Evolutionary conservation across 1,140 invertebrate species (phyloP).

Genomic region (Acromyrmex heyeri): DNA sequence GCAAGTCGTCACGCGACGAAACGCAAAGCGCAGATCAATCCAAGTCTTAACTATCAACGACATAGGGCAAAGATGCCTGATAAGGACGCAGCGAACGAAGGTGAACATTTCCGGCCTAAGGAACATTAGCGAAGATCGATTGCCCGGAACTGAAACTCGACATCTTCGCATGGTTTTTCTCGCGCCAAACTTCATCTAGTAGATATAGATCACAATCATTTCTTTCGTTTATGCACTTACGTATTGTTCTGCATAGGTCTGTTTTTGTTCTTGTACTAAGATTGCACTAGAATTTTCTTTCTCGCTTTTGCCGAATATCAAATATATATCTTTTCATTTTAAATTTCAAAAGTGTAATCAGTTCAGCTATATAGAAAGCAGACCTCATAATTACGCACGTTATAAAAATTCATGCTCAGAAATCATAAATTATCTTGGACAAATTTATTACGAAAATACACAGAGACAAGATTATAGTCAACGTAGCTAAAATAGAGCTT

Average conservation of each 20-base stretch:
- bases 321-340: no score
- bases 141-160: slow-evolving; percentile 41
- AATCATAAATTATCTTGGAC: slow-evolving; percentile 15
- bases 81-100: slow-evolving; percentile 50
- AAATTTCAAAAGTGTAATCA: no score
- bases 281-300: no score
- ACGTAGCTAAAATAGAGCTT: no score
- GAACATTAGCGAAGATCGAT: slow-evolving; percentile 67
- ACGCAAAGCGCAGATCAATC: slow-evolving; percentile 59
- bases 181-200: slow-evolving; percentile 30
- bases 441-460: background rate
- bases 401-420: background rate
- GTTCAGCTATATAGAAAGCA: no score
- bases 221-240: background rate
- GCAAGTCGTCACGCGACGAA: slow-evolving; percentile 41
- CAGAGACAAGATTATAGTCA: no score
- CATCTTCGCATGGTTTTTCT: slow-evolving; percentile 52
- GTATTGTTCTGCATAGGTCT: background rate
- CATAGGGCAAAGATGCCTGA: slow-evolving; percentile 45
- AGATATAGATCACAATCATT: slow-evolving; percentile 45
- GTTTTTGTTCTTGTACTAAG: no score
- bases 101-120: slow-evolving; percentile 39
- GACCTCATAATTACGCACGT: background rate
- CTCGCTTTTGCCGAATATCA: no score
- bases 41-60: slow-evolving; percentile 56